A percentile compares a stretch with the other conserved stretches of the same genome.
Evolutionary conservation across 2,888 invertebrate genomes (phyloP).

Genomic region (Acronicta psi): DNA sequence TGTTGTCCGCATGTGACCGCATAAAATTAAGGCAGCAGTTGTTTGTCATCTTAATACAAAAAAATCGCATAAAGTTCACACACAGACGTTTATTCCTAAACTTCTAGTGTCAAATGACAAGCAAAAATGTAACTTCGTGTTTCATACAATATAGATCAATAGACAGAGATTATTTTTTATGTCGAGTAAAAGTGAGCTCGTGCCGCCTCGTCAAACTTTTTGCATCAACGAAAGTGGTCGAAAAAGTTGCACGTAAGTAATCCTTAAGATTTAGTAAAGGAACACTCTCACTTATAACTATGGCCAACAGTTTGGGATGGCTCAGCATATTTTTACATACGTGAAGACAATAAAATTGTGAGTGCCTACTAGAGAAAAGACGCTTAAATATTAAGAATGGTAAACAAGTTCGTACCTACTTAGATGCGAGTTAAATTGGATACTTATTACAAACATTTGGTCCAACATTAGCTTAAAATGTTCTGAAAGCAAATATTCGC

Average conservation of each 20-base stretch:
- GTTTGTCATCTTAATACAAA: no score
- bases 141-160: background rate
- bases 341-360: background rate
- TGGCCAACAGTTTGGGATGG: slow-evolving; percentile 10
- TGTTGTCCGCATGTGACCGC: no score
- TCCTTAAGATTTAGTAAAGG: slow-evolving; percentile 18
- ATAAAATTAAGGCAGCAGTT: no score
- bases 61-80: no score
- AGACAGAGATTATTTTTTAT: slow-evolving; percentile 5
- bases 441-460: slow-evolving; percentile 39
- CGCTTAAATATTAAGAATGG: background rate
- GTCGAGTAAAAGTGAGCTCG: slow-evolving; percentile 38
- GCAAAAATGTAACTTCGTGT: no score
- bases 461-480: slow-evolving; percentile 65
- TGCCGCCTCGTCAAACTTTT: slow-evolving; percentile 51
- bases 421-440: slow-evolving; percentile 9
- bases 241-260: slow-evolving; percentile 21
- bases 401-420: slow-evolving; percentile 1
- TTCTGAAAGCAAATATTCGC: slow-evolving; percentile 71
- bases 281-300: slow-evolving; percentile 30
- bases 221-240: slow-evolving; percentile 18
- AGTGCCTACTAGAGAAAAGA: no score
- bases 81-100: no score
- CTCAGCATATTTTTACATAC: slow-evolving; percentile 7
- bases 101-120: no score